Evolutionary conservation across 2,113 vertebrate genomes (phyloP).

Genomic region (Gymnogyps californianus): DNA sequence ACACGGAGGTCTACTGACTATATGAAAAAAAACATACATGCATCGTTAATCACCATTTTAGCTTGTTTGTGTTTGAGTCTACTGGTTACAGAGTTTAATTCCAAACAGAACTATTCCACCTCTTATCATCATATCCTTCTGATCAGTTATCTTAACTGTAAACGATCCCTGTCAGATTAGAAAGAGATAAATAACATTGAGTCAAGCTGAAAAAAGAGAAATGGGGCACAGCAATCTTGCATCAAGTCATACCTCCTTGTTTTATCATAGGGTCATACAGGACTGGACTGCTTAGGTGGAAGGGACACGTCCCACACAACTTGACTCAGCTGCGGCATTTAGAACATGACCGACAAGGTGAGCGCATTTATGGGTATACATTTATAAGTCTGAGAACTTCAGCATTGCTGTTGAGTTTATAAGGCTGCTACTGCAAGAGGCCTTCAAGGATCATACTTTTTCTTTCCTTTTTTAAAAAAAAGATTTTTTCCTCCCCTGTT

Average conservation of each 20-base stretch:
- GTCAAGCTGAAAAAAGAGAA: slow-evolving; percentile 82
- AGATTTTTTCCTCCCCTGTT: neutral
- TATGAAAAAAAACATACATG: slow-evolving; percentile 94
- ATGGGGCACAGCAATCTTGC: slow-evolving; percentile 72
- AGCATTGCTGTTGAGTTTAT: slow-evolving; percentile 38
- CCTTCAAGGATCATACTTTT: slow-evolving; percentile 10
- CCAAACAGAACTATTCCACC: slow-evolving; percentile 95
- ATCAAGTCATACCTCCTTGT: slow-evolving; percentile 76
- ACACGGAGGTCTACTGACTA: slow-evolving; percentile 97
- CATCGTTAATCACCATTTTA: slow-evolving; percentile 99
- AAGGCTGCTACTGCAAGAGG: slow-evolving; percentile 44
- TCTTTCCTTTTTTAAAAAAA: neutral
- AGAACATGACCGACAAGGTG: slow-evolving; percentile 60
- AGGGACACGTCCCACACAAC: slow-evolving; percentile 67
- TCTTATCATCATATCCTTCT: slow-evolving; percentile 92
- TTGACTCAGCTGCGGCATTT: slow-evolving; percentile 76
- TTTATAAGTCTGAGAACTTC: slow-evolving; percentile 49
- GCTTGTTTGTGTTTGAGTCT: slow-evolving; percentile 96
- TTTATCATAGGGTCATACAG: slow-evolving; percentile 67
- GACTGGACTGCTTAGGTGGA: slow-evolving; percentile 46
- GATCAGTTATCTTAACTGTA: slow-evolving; percentile 98
- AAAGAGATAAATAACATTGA: slow-evolving; percentile 98
- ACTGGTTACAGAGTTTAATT: slow-evolving; percentile 96
- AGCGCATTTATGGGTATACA: slow-evolving; percentile 16
- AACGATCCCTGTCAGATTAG: slow-evolving; percentile 98